phyloP scores from a whole-genome alignment of 1,140 invertebrate genomes.

The Rhynchophorus ferrugineus region DNA sequence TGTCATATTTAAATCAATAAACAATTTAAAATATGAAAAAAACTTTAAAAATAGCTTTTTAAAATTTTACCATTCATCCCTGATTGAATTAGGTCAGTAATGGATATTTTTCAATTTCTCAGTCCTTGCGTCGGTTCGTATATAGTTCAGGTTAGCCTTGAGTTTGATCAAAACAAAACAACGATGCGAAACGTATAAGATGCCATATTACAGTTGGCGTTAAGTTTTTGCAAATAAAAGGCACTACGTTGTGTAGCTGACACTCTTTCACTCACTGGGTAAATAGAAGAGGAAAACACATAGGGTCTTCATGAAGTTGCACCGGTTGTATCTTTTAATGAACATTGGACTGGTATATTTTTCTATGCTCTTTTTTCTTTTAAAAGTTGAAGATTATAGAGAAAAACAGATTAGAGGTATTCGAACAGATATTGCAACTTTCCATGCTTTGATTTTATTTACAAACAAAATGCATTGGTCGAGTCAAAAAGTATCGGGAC shows the following conservation, averaged over 20 bases:
- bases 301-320: background rate
- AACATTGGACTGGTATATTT: background rate
- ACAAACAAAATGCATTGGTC: no score
- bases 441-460: no score
- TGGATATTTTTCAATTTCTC: background rate
- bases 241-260: background rate
- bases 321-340: background rate
- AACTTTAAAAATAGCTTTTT: no score
- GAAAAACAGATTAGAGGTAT: no score
- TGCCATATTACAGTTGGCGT: background rate
- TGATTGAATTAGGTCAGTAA: background rate
- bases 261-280: background rate
- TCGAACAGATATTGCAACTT: no score
- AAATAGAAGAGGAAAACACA: no score
- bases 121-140: background rate
- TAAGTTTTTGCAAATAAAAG: background rate
- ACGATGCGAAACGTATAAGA: background rate
- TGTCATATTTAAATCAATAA: no score
- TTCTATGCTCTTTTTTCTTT: background rate
- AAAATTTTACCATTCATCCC: no score
- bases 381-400: background rate
- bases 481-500: no score
- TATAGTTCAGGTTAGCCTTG: background rate
- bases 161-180: background rate
- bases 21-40: no score